Evolutionary conservation across 2,113 vertebrate genomes (phyloP).

Genomic region (Eretmochelys imbricata): DNA sequence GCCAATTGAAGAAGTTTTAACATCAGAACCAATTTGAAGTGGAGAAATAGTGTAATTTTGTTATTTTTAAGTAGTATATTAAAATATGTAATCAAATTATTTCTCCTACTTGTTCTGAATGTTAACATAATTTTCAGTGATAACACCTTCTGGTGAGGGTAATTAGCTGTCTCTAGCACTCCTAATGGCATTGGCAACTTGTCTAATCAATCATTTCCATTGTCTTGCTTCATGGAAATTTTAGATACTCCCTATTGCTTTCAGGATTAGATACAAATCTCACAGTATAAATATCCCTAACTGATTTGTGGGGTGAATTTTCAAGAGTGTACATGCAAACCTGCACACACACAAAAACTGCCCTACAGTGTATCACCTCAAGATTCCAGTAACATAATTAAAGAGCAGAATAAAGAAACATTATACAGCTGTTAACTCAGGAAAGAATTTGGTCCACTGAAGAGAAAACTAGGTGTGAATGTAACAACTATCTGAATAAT

Average conservation of each 20-base stretch:
- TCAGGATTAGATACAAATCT: background rate
- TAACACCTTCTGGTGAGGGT: background rate
- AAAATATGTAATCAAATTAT: background rate
- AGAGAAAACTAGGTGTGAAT: constrained; percentile 31
- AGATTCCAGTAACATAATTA: constrained; percentile 48
- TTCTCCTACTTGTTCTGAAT: background rate
- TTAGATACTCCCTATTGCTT: background rate
- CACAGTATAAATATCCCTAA: background rate
- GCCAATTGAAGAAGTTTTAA: background rate
- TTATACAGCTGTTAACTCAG: constrained; percentile 41
- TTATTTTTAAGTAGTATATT: background rate
- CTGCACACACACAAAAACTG: background rate
- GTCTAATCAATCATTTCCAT: background rate
- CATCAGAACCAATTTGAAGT: background rate
- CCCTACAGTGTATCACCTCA: background rate
- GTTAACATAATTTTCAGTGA: background rate
- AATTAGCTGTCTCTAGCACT: background rate
- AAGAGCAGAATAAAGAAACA: constrained; percentile 48
- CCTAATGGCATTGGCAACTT: background rate
- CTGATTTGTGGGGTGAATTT: background rate
- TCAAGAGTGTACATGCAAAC: background rate
- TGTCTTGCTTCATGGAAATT: background rate
- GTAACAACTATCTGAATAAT: constrained; percentile 17
- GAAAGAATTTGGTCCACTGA: constrained; percentile 45
- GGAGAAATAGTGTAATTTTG: background rate